Conservation (phyloP, 2,797 vertebrate species). For the Cossypha heuglini region DNA sequence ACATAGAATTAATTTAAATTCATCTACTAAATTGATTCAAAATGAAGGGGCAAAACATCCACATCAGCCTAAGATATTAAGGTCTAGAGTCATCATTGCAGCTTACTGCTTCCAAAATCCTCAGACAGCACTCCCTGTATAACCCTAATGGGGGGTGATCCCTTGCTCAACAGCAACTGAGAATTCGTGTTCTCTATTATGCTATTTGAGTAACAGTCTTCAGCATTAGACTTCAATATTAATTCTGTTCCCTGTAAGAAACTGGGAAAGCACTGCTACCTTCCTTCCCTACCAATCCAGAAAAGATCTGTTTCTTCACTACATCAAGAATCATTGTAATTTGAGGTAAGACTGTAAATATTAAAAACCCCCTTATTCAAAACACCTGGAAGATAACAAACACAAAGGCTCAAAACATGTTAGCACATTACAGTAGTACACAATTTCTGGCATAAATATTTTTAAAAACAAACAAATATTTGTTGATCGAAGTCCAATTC, state of each 20-base stretch:
- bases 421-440: rapidly evolving
- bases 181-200: not conserved
- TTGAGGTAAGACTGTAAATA: not conserved
- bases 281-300: not conserved
- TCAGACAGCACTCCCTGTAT: not conserved
- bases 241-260: not conserved
- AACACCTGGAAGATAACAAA: not conserved
- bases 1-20: not conserved
- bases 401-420: not conserved
- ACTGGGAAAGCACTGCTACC: not conserved
- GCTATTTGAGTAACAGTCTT: not conserved
- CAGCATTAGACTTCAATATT: rapidly evolving
- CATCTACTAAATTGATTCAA: not conserved
- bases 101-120: not conserved
- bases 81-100: not conserved
- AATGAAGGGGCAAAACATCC: not conserved
- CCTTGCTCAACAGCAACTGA: not conserved
- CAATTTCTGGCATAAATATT: not conserved
- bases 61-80: not conserved
- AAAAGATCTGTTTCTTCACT: not conserved
- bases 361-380: not conserved
- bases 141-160: not conserved
- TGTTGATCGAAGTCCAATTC: not conserved
- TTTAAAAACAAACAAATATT: not conserved
- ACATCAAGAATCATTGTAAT: not conserved